Evolutionary conservation across 2,888 invertebrate species (phyloP), one percentile per base, ranked within the genome.

Genomic region (Protonemura montana): DNA sequence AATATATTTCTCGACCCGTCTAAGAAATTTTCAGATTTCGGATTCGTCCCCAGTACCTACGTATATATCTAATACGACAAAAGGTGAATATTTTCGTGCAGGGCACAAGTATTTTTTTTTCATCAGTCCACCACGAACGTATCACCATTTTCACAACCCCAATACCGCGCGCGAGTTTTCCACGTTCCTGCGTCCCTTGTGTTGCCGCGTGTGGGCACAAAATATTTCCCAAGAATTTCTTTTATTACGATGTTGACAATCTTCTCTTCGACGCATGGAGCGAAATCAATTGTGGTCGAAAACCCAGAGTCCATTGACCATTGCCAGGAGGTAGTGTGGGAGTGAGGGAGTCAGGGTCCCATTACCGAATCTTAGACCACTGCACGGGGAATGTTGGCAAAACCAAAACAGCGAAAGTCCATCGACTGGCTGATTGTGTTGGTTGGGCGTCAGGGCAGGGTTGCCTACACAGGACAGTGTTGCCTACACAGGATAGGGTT

Each of bases 151-250:
- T 59, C 16, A 21, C 59, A 59, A 21, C 59, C 16, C 59, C 21
- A 21, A 10, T 21, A 41, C 5, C 59, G 16, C 7, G 59, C 59
- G 3, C 59, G 13, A 59, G 59, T 59, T 59, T 59, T 59, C 59
- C 59, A 59, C 59, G 59, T 59, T 10, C 59, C 59, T 59, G 59
- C 13, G 59, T 59, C 59, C 59, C 7, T 21, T 59, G 59, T 59
- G 59, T 59, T 1, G 59, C 59, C 1, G 1, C 59, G 59, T 21
- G 59, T 2, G 59, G 10, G 78, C 27, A 27, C n/a, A 78, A 78
- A 78, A 28, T 78, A 78, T 78, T 78, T 25, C 78, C 28, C 28
- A 78, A 78, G 78, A 78, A 78, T 78, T 78, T 78, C 26, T 78
- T 27, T 78, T 78, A 78, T 78, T 26, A 78, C 26, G 27, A 78